Evolutionary conservation across 2,113 vertebrate species (phyloP), one percentile per base, ranked within the genome.

Genomic region (Gnathonemus longibarbis): DNA sequence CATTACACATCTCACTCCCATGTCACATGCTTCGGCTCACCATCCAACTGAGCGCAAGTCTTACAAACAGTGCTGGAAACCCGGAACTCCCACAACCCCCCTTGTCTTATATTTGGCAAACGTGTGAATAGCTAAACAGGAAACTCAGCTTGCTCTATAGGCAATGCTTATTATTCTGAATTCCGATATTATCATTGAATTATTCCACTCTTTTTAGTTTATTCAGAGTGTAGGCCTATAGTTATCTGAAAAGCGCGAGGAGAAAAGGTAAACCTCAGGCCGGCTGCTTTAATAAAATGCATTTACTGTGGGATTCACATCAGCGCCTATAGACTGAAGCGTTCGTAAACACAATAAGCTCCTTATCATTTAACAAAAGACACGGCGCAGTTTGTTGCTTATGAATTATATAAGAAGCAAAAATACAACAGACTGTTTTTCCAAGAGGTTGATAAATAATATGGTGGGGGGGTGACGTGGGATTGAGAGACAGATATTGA

Each of bases 211-310:
- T 56, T 83, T 83, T 84, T 49, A 45, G 17, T 53, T 39, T 39
- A 35, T 84, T 88, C 62, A 89, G 66, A 62, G 74, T 9, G 74
- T 21, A 66, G 87, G 89, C 84, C 46, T 89, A 90, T 89, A 92
- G 93, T 92, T 93, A 27, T 91, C 93, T 91, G 74, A 88, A 89
- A 86, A 84, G 66, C 62, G 45, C 9, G 62, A 88, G 48, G 31
- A 56, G 24, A 89, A 90, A 89, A 85, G 84, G 39, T 53, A 85
- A 89, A 66, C 42, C 66, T 9, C 17, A 88, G 39, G 62, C 91
- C 87, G 56, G 89, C 83, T 89, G 27, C 91, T 88, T 91, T 85
- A 93, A 92, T 87, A 31, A 87, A 80, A 90, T 27, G 21, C 7
- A 35, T 93, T 91, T 70, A 58, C 49, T 88, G 74, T 93, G 92